These are phyloP conservation scores for Hydraecia micacea DNA, from an alignment of 2,888 invertebrate genomes.

Conservation along the genomic window DNA sequence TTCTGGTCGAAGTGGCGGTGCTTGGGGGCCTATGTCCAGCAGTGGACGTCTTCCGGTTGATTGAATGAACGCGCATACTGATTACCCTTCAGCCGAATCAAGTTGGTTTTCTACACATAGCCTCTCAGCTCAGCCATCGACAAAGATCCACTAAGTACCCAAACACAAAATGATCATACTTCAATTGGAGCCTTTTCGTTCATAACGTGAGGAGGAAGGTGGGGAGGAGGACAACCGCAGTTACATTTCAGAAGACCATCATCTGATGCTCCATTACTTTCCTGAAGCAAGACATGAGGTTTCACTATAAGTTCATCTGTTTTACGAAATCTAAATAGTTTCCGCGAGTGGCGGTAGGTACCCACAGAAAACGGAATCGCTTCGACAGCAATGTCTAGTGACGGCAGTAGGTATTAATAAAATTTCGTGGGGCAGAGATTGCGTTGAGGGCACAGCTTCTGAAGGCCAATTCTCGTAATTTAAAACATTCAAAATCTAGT, in stretches of 20 bases:
- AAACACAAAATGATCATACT: constrained; percentile 18
- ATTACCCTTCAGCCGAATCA: background rate
- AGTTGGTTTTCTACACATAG: background rate
- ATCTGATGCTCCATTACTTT: background rate
- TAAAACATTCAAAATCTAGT: too few relatives aligned
- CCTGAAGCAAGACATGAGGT: background rate
- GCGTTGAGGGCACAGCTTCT: background rate
- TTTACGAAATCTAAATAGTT: background rate
- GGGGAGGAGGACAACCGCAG: background rate
- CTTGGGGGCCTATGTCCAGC: too few relatives aligned
- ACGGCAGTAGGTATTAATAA: too few relatives aligned
- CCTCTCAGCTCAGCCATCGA: background rate
- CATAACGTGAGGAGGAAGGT: background rate
- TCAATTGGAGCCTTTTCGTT: background rate
- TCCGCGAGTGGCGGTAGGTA: background rate
- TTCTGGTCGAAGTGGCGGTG: too few relatives aligned
- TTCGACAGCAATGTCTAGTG: background rate
- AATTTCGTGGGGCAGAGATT: background rate
- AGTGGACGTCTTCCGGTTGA: too few relatives aligned
- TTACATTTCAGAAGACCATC: background rate
- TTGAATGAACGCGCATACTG: too few relatives aligned
- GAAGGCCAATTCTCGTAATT: too few relatives aligned
- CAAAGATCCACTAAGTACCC: background rate
- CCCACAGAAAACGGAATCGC: background rate
- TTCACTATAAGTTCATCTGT: background rate